A percentile compares a stretch with the other conserved stretches of the same genome.
Conservation (phyloP, 2,797 vertebrate genomes). For the Pipistrellus pygmaeus region DNA sequence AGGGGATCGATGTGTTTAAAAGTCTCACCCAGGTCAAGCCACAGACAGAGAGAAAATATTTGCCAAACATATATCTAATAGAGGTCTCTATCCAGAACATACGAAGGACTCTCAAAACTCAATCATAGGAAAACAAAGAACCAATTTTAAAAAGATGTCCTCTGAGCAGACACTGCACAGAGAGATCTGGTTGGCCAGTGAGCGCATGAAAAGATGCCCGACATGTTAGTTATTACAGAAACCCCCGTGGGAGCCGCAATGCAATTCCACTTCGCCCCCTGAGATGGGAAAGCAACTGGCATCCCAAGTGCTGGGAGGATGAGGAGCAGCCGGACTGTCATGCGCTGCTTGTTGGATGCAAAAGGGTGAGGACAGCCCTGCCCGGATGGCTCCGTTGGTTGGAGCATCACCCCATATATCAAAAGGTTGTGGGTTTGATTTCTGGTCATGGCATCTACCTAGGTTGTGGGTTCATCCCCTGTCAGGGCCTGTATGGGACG, state of each 20-base stretch:
- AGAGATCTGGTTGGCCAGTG: not conserved
- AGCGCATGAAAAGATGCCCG: not conserved
- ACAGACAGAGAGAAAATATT: not conserved
- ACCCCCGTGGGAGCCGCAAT: not conserved
- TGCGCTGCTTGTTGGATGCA: rapidly evolving
- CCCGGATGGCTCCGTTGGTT: rapidly evolving
- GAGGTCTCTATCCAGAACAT: not conserved
- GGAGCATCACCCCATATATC: not conserved
- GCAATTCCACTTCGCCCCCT: rapidly evolving
- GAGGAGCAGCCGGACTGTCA: rapidly evolving
- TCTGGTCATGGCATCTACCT: too few species aligned
- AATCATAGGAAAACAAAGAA: not conserved
- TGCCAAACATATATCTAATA: not conserved
- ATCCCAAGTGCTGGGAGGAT: too few species aligned
- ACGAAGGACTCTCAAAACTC: not conserved
- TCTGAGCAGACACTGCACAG: not conserved
- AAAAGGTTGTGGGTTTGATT: rapidly evolving
- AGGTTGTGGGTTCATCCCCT: not conserved
- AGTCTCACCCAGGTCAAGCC: not conserved
- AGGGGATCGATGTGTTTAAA: not conserved
- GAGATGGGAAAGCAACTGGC: not conserved
- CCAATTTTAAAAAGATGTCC: not conserved
- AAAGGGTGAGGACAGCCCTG: rapidly evolving
- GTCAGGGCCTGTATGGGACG: not conserved
- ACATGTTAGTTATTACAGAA: too few species aligned